phyloP scores from a whole-genome alignment of 2,888 invertebrate genomes.

The Anagyrus pseudococci region DNA sequence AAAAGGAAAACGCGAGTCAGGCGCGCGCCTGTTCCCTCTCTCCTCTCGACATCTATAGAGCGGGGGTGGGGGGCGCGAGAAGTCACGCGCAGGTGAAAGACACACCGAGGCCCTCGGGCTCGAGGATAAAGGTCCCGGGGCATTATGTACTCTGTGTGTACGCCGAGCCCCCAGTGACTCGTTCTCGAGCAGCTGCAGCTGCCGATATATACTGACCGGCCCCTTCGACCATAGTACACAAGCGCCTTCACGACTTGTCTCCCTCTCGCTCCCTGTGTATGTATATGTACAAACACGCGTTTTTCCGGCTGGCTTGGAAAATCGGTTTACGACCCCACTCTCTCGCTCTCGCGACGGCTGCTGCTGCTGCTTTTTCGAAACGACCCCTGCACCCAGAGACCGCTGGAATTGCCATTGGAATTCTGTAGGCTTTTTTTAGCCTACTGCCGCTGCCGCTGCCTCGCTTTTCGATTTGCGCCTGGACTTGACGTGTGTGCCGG shows the following conservation, averaged over 20 bases:
- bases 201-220: no score
- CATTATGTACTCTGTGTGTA: neutral
- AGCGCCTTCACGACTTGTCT: no score
- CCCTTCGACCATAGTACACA: no score
- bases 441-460: no score
- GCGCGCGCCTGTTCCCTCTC: no score
- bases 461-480: no score
- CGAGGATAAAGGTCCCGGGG: neutral
- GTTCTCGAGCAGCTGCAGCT: no score
- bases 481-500: no score
- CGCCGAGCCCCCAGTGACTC: neutral
- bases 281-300: neutral
- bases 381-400: neutral
- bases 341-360: neutral
- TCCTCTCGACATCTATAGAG: neutral
- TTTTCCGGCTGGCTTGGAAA: conserved; percentile 9
- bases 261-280: no score
- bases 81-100: conserved; percentile 34
- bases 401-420: conserved; percentile 3
- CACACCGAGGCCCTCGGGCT: conserved; percentile 7
- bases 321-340: neutral
- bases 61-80: neutral
- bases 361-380: neutral
- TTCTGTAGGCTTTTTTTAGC: neutral
- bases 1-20: no score